Conservation (phyloP, 1,140 invertebrate genomes). For the Ips nitidus region DNA sequence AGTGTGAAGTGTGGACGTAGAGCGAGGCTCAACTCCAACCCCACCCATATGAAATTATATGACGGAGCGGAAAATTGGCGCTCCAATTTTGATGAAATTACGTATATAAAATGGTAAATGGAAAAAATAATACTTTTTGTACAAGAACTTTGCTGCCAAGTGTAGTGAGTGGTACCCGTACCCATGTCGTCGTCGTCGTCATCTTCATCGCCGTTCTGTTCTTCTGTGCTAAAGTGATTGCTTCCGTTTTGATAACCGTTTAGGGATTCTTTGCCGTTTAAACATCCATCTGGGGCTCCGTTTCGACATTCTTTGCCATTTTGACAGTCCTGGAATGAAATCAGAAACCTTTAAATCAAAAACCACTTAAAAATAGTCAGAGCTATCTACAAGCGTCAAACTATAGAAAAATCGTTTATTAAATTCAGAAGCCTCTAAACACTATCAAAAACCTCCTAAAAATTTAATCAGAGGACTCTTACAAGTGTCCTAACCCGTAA, state of each 20-base stretch:
- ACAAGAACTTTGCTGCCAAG: neutral
- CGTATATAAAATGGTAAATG: neutral
- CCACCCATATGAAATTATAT: neutral
- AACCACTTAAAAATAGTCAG: neutral
- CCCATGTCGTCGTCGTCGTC: constrained; percentile 66
- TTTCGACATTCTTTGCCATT: constrained; percentile 41
- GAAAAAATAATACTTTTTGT: neutral
- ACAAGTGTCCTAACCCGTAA: no score
- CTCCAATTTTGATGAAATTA: neutral
- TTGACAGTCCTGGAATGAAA: constrained; percentile 24
- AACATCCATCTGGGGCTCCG: constrained; percentile 43
- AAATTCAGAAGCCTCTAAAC: no score
- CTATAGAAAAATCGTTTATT: neutral
- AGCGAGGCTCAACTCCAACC: no score
- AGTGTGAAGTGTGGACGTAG: neutral
- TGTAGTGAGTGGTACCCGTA: constrained; percentile 39
- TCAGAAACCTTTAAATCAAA: neutral
- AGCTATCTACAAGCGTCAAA: neutral
- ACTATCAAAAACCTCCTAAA: no score
- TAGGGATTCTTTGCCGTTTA: constrained; percentile 48
- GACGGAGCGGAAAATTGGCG: neutral
- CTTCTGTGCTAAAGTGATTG: constrained; percentile 44
- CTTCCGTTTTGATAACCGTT: constrained; percentile 71
- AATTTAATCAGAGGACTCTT: no score
- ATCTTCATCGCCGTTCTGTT: constrained; percentile 31